These are phyloP conservation scores for Psophia crepitans DNA, from an alignment of 2,113 vertebrate species.

Conservation along the genomic window DNA sequence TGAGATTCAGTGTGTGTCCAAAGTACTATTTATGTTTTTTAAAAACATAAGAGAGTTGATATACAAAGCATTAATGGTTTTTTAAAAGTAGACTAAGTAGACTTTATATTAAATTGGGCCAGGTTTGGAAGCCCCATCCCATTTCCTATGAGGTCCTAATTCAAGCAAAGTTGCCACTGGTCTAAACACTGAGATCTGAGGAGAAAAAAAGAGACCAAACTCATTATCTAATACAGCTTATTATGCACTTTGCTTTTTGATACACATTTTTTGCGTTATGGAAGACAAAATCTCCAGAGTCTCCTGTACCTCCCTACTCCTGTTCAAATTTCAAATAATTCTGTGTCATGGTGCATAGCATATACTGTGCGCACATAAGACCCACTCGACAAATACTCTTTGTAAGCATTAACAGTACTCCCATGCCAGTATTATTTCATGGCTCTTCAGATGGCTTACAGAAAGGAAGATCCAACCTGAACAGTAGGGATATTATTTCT, in stretches of 20 bases:
- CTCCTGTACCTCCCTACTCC: not conserved
- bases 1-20: not conserved
- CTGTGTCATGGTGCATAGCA: fast-evolving
- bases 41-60: not conserved
- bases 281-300: not conserved
- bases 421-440: not conserved
- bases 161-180: not conserved
- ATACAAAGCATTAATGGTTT: not conserved
- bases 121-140: fast-evolving
- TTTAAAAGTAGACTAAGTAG: no score
- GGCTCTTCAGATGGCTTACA: not conserved
- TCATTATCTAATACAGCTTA: not conserved
- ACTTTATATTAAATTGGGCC: not conserved
- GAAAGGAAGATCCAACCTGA: not conserved
- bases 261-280: not conserved
- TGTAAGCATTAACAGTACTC: not conserved
- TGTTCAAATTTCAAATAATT: not conserved
- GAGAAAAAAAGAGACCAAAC: not conserved
- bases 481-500: not conserved
- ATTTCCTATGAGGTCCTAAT: not conserved
- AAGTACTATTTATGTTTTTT: not conserved
- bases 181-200: not conserved
- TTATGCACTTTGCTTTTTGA: not conserved
- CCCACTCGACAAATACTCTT: not conserved
- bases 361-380: not conserved